Base-by-base conservation (phyloP, 1,140 invertebrate species). In the Drosophila nasuta region DNA sequence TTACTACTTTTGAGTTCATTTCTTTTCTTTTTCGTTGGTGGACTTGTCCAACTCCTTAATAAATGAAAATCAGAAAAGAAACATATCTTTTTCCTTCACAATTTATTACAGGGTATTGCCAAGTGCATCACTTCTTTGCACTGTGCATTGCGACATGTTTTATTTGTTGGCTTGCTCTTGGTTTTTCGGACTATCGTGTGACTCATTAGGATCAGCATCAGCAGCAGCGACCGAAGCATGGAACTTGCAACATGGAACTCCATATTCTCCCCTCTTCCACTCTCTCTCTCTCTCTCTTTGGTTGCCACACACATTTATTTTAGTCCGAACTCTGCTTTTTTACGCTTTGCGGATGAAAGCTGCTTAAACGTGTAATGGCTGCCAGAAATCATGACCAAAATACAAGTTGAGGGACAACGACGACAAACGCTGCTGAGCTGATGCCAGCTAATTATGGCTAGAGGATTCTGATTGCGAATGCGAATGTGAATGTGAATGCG, bases 361-460 rank as follows among this genome's bases (percentile, higher is more conserved):
- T 64, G 63, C 81, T 81, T 79, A 83, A 79, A 79, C 64, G 72
- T 71, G 67, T 75, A 83, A 83, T 79, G 76, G 81, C 65, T 54
- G 56, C 49, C 67, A 70, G 60, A 71, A 82, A 69, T 70, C 69
- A 73, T 70, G 77, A 67, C 77, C 54, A 58, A 83, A 79, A 83
- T 79, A 38, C 35, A 38, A 38, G 35, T 38, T 3, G 8, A 71
- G 62, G 83, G 81, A 77, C 74, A 81, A 83, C 81, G 66, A 33
- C 2, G 25, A 41, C 35, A 7, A 64, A 25, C 3, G 58, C 57
- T 49, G 46, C 57, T 49, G 46, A 57, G 30, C 52, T 45, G 58
- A 35, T 54, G n/a, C 15, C 38, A 38, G 48, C 71, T 62, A 74
- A 74, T 73, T 64, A 67, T 49, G 54, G 11, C 25, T n/a, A 28